Evolutionary conservation across 2,888 invertebrate genomes (phyloP), one percentile per base, ranked within the genome.

Genomic region (Ormyrus pomaceus): DNA sequence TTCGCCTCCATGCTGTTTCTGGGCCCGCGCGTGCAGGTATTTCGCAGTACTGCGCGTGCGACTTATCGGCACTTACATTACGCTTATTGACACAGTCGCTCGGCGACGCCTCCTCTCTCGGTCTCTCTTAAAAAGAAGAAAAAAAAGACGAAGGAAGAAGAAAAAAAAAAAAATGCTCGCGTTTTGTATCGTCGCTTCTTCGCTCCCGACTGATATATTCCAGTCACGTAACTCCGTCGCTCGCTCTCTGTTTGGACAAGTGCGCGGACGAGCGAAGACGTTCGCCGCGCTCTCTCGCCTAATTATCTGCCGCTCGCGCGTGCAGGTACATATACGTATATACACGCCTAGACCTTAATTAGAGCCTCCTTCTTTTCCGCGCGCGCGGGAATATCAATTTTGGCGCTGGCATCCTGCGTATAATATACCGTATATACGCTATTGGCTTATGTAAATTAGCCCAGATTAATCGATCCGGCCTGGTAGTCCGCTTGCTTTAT

Each of bases 161-260:
- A 19, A 19, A 1, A 19, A 19, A 1, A 19, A 19, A 19, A 19
- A 19, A 19, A 19, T 19, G 19, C 19, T 19, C 19, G 19, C 19
- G 19, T 19, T 19, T 19, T 19, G 19, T 19, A 19, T 19, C 19
- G 19, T 19, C 19, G 19, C 0, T 13, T 13, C 19, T 19, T 19
- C 19, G 19, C 19, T 19, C 19, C 19, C 19, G 19, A 19, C 19
- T 19, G 19, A 19, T 19, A 19, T 19, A 76, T 61, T 77, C 80
- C 76, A 65, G 75, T 75, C 79, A 75, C 79, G 74, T 70, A 78
- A 70, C 71, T 48, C 53, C 5, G 8, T 34, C 69, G 70, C 13
- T 64, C 13, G 1, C 59, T 55, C 50, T 80, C 76, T 80, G 51
- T 80, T 80, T 80, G 61, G 72, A 80, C 80, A 80, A 80, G 76